Conservation (phyloP, 2,888 invertebrate species). For the Nemotelus nigrinus region DNA sequence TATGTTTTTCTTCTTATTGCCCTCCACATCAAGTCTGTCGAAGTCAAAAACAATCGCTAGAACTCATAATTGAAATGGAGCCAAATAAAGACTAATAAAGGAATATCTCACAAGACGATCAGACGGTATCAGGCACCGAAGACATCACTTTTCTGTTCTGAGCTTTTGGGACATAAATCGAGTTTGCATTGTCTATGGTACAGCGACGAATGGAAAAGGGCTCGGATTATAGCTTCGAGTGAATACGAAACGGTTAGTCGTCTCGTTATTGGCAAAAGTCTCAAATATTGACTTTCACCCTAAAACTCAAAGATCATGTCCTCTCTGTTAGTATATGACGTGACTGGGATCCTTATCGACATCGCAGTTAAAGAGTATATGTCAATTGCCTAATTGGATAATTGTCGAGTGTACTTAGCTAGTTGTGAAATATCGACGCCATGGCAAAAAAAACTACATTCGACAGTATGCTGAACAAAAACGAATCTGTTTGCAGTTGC, state of each 20-base stretch:
- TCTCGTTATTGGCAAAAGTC: conserved; percentile 1
- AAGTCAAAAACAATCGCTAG: neutral
- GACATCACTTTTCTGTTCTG: too few species aligned
- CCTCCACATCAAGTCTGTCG: too few species aligned
- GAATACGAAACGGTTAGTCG: too few species aligned
- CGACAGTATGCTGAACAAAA: too few species aligned
- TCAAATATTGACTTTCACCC: conserved; percentile 39
- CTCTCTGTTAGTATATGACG: neutral
- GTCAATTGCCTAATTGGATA: conserved; percentile 43
- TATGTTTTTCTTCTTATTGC: too few species aligned
- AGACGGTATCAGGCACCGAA: too few species aligned
- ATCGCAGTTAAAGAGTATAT: conserved; percentile 22
- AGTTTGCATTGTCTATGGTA: too few species aligned
- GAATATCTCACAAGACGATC: too few species aligned
- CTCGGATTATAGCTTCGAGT: too few species aligned
- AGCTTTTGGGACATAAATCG: too few species aligned
- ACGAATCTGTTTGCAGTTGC: too few species aligned
- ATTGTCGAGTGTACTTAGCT: conserved; percentile 34
- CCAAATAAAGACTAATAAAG: neutral
- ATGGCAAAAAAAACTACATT: neutral
- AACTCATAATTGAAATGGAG: conserved; percentile 27
- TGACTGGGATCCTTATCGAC: neutral
- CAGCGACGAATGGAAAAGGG: too few species aligned
- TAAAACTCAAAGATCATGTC: conserved; percentile 3
- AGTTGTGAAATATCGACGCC: neutral